Conservation (phyloP, 2,797 vertebrate species). For the Coendou prehensilis region DNA sequence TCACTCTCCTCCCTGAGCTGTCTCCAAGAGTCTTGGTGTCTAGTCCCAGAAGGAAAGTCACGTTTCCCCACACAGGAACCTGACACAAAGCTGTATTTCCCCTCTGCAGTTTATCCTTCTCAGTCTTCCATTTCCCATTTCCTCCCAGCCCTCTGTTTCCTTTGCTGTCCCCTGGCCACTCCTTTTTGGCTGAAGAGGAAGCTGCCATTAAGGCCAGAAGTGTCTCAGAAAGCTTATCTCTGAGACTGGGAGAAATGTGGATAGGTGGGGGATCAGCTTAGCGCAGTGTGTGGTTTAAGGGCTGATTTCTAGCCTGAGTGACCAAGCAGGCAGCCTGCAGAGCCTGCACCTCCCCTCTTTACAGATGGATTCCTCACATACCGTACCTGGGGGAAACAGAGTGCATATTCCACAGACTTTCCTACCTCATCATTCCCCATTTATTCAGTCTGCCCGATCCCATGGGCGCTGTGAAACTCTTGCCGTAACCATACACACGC, state of each 20-base stretch:
- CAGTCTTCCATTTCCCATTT: not conserved
- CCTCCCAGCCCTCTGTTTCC: not conserved
- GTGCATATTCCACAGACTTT: not conserved
- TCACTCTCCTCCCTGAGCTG: not conserved
- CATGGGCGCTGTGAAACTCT: not conserved
- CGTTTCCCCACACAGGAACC: conserved; percentile 6
- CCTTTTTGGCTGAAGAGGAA: conserved; percentile 58
- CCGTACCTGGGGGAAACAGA: not conserved
- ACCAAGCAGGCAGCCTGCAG: not conserved
- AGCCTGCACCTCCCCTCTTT: not conserved
- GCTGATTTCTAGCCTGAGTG: not conserved
- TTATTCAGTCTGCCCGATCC: not conserved
- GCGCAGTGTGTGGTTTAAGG: rapidly evolving
- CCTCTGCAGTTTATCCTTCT: not conserved
- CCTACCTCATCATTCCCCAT: not conserved
- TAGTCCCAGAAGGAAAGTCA: not conserved
- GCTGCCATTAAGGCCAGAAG: conserved; percentile 19
- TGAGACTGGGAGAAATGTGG: not conserved
- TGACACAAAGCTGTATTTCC: not conserved
- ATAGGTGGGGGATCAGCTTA: not conserved
- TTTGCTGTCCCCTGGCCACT: conserved; percentile 24
- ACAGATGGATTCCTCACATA: not conserved
- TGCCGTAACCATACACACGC: not conserved
- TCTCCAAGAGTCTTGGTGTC: not conserved
- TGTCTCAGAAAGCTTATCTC: conserved; percentile 49